phyloP scores from a whole-genome alignment of 2,113 vertebrate genomes.

The Taxidea taxus region DNA sequence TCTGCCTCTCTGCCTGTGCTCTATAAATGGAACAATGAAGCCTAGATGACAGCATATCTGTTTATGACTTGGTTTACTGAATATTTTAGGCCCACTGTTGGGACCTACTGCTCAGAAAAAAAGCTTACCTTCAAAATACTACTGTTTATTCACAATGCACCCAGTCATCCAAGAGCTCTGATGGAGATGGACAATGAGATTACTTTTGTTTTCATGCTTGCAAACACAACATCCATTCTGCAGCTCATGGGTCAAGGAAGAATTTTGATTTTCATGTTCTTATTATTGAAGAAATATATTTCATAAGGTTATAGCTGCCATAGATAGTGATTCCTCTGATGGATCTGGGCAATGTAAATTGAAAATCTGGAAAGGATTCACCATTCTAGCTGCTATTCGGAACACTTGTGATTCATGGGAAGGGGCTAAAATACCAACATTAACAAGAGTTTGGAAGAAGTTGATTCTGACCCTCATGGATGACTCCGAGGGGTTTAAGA shows the following conservation, averaged over 20 bases:
- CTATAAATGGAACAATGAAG: neutral
- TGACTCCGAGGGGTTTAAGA: neutral
- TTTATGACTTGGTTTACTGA: neutral
- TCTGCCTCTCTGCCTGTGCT: neutral
- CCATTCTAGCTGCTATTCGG: neutral
- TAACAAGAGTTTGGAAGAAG: neutral
- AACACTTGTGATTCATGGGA: neutral
- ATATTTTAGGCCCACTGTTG: neutral
- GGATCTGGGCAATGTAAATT: neutral
- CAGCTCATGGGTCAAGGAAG: neutral
- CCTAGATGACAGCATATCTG: neutral
- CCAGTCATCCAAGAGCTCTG: neutral
- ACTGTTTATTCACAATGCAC: neutral
- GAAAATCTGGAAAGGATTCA: neutral
- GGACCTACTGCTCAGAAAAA: neutral
- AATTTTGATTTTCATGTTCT: neutral
- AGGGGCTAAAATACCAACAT: neutral
- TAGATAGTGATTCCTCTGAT: neutral
- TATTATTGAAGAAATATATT: neutral
- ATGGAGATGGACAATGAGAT: neutral
- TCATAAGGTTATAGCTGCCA: neutral
- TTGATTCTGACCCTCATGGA: neutral
- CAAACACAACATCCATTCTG: neutral
- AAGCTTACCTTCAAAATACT: neutral
- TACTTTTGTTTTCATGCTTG: neutral